A percentile compares a stretch with the other conserved stretches of the same genome.
Conservation (phyloP, 2,113 vertebrate species). For the Phylloscopus whistleri region DNA sequence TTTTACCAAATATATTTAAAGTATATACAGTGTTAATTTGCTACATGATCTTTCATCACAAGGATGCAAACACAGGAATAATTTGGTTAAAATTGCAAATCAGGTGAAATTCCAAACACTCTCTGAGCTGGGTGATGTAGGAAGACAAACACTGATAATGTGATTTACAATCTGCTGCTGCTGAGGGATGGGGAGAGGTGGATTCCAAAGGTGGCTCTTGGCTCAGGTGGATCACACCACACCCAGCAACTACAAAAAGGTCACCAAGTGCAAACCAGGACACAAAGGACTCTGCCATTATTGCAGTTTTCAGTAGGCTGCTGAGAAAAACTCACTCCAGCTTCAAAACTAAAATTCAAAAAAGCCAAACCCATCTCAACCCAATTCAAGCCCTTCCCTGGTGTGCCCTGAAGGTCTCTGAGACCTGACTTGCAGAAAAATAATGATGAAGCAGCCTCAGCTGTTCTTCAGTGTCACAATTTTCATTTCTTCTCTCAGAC, state of each 20-base stretch:
- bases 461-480: background rate
- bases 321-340: background rate
- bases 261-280: background rate
- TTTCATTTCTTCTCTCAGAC: background rate
- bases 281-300: background rate
- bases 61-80: background rate
- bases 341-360: background rate
- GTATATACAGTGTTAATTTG: background rate
- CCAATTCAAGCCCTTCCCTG: background rate
- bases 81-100: background rate
- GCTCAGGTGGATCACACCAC: background rate
- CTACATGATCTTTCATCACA: background rate
- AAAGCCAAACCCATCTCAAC: background rate
- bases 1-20: constrained; percentile 21
- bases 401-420: background rate
- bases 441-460: background rate
- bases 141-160: background rate
- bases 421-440: background rate
- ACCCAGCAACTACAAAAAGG: background rate
- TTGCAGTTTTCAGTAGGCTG: background rate
- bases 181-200: background rate
- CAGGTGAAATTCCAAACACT: background rate
- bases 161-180: background rate
- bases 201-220: background rate
- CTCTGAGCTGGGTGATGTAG: background rate